phyloP scores from a whole-genome alignment of 1,140 invertebrate genomes.

The Calycopis cecrops region DNA sequence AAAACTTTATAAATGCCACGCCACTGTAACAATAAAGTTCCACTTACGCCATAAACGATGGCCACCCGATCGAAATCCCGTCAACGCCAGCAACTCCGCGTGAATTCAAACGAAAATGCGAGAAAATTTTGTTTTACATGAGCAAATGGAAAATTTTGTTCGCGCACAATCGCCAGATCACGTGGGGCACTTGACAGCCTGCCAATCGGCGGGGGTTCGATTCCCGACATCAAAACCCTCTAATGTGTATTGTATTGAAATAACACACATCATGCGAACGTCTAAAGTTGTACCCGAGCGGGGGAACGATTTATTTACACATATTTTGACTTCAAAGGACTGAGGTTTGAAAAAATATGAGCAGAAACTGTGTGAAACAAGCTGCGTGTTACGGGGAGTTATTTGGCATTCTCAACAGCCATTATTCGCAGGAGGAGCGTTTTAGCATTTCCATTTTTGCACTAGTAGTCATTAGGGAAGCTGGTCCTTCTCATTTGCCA shows the following conservation, averaged over 20 bases:
- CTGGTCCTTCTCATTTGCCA: no score
- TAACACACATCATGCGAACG: neutral
- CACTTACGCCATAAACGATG: slow-evolving; percentile 15
- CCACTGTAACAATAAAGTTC: neutral
- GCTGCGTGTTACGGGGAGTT: no score
- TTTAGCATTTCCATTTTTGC: no score
- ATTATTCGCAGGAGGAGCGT: no score
- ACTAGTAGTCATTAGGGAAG: no score
- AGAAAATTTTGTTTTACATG: slow-evolving; percentile 68
- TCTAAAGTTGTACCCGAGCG: no score
- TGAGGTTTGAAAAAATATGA: no score
- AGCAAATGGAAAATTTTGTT: slow-evolving; percentile 61
- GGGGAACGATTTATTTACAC: no score
- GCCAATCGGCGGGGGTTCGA: neutral
- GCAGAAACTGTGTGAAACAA: no score
- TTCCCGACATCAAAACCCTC: neutral
- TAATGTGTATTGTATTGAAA: slow-evolving; percentile 11
- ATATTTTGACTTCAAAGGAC: no score
- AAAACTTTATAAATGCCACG: no score
- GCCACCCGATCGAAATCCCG: slow-evolving; percentile 51
- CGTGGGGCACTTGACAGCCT: slow-evolving; percentile 1
- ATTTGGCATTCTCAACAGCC: no score
- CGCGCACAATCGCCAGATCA: neutral
- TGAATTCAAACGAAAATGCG: slow-evolving; percentile 54
- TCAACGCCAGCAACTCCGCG: slow-evolving; percentile 47